These are phyloP conservation scores for Ectobius pallidus DNA, from an alignment of 2,888 invertebrate genomes.

Conservation along the genomic window DNA sequence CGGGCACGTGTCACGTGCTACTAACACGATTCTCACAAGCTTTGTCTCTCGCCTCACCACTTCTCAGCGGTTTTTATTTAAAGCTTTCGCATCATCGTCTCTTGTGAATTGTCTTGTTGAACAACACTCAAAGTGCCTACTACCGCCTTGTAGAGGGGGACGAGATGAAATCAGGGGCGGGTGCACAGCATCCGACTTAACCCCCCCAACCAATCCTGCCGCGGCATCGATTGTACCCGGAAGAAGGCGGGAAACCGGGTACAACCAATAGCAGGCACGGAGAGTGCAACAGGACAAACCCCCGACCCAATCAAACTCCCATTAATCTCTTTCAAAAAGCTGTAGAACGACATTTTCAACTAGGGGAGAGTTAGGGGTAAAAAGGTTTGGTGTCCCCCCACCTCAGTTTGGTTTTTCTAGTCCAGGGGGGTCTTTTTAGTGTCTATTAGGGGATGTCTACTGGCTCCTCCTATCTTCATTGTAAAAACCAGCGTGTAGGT, in stretches of 20 bases:
- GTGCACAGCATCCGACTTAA: slow-evolving; percentile 30
- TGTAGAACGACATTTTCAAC: slow-evolving; percentile 31
- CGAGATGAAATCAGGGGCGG: slow-evolving; percentile 23
- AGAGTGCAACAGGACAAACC: slow-evolving; percentile 37
- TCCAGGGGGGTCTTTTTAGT: slow-evolving; percentile 26
- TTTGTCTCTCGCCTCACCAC: neutral
- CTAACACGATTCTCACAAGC: too few relatives aligned
- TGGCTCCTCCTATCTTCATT: slow-evolving; percentile 31
- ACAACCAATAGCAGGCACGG: slow-evolving; percentile 34
- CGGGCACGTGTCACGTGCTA: too few relatives aligned
- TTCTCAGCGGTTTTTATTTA: slow-evolving; percentile 32
- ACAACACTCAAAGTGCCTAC: slow-evolving; percentile 39
- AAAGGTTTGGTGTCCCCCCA: slow-evolving; percentile 18
- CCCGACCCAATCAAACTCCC: slow-evolving; percentile 57
- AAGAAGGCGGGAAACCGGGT: slow-evolving; percentile 41
- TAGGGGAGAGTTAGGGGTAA: slow-evolving; percentile 18
- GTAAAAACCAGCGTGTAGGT: slow-evolving; percentile 25
- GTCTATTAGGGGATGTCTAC: slow-evolving; percentile 36
- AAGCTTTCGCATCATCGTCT: slow-evolving; percentile 23
- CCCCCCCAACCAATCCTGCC: slow-evolving; percentile 34
- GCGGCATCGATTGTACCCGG: slow-evolving; percentile 24
- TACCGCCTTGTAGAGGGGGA: slow-evolving; percentile 9
- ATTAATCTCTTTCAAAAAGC: slow-evolving; percentile 59
- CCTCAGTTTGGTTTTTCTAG: slow-evolving; percentile 7
- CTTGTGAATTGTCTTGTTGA: slow-evolving; percentile 41